Conservation (phyloP, 2,113 vertebrate genomes). For the Xiphias gladius region DNA sequence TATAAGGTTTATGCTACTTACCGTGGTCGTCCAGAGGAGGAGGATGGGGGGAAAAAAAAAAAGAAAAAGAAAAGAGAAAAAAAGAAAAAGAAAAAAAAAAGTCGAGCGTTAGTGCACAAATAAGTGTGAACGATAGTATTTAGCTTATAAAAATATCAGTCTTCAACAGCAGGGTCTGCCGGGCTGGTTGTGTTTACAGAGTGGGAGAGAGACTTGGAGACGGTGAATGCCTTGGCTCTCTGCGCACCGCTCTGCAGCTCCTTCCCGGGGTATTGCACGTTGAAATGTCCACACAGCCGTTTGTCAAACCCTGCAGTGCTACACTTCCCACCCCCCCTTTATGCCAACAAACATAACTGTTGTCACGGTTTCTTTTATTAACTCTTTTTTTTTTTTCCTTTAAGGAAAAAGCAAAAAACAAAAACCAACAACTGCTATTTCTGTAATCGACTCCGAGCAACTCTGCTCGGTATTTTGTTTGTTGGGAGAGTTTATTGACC, state of each 20-base stretch:
- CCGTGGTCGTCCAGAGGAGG: constrained; percentile 74
- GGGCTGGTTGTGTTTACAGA: constrained; percentile 81
- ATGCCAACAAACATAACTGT: constrained; percentile 92
- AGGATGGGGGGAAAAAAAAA: constrained; percentile 25
- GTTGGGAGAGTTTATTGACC: constrained; percentile 91
- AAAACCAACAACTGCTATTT: constrained; percentile 77
- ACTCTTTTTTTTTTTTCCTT: constrained; percentile 84
- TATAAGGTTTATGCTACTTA: constrained; percentile 77
- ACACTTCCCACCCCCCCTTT: constrained; percentile 91
- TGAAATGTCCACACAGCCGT: constrained; percentile 89
- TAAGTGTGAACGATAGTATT: constrained; percentile 76
- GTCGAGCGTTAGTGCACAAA: constrained; percentile 67
- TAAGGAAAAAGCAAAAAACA: constrained; percentile 57
- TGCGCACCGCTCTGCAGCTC: constrained; percentile 80
- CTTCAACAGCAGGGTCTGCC: constrained; percentile 71
- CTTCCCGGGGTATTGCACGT: constrained; percentile 84
- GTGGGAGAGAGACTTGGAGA: constrained; percentile 78
- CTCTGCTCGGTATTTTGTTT: constrained; percentile 81
- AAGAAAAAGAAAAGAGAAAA: too few relatives aligned
- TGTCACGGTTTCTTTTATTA: constrained; percentile 95
- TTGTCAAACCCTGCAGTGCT: constrained; percentile 89
- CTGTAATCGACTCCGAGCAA: constrained; percentile 89
- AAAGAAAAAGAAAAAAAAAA: too few relatives aligned
- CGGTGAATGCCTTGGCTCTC: constrained; percentile 76
- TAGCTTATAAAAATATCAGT: constrained; percentile 75